Evolutionary conservation across 2,888 invertebrate species (phyloP), one percentile per base, ranked within the genome.

Genomic region (Leptodirus hochenwartii): DNA sequence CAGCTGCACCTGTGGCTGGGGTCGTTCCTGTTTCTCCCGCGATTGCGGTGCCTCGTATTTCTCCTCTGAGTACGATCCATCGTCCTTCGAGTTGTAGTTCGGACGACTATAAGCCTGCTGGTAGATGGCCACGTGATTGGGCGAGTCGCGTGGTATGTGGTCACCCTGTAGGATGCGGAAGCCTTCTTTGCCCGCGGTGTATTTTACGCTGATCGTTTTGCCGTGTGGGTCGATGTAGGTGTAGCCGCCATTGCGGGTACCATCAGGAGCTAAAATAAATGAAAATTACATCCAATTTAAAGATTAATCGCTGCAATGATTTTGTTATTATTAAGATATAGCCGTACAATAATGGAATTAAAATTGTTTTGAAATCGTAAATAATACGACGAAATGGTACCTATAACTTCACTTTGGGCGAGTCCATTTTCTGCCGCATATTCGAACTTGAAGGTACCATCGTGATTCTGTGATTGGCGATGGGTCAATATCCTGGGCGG

Each of bases 391-490:
- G n/a, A n/a, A n/a, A n/a, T n/a, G n/a, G n/a, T n/a, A n/a, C n/a
- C n/a, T n/a, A 75, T 73, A 36, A 62, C 62, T 45, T 74, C 74
- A 0, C 73, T 73, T 5, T 71, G 73, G 1, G 70, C 66, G 4
- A 72, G 51, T 0, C 74, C 74, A 42, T 73, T 73, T 51, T 75
- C 74, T 0, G 73, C 69, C 1, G 71, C 66, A 44, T 72, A 75
- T 29, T 69, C 64, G 42, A 66, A 74, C 32, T 69, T 70, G 51
- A 75, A 74, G 3, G 63, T 64, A 2, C 74, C 73, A 41, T 73
- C 73, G 39, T 70, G 64, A 27, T 65, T 62, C 8, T 71, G 47
- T 0, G 69, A 65, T 43, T 72, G 69, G 20, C 6, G n/a, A 53
- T 72, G 71, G 25, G 63, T 63, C 22, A 72, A 37, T 16, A 72